Base-by-base conservation (phyloP, 2,113 vertebrate genomes). In the Elanus axillaris region DNA sequence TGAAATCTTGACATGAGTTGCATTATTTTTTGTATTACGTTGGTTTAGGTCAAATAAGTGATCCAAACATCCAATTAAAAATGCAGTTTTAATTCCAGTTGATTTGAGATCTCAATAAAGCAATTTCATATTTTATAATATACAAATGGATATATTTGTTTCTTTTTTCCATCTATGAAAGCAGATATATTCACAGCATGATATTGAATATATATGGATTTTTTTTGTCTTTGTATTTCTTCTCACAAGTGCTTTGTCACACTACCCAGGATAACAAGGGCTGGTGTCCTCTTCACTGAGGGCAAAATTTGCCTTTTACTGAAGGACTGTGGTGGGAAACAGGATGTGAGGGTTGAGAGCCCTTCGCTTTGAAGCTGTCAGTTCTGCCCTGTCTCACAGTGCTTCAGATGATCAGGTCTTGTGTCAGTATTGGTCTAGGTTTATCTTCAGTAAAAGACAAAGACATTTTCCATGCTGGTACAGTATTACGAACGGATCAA, bases 1-100 rank as follows among this genome's bases (percentile, higher is more conserved):
- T 84, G 87, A 68, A 68, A 84, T 86, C 32, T 91, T 96, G 72
- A 73, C 11, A 23, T 93, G 80, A 68, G 4, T 77, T 75, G 72
- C 56, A 87, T 91, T 94, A 6, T 34, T 91, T 87, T 94, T 96
- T 91, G 76, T 88, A 72, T 83, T 86, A 91, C 38, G 27, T 69
- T 69, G 64, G 17, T 76, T 91, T 93, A 91, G 60, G 43, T 91
- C 62, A 95, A 94, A 60, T 52, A 94, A 88, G 67, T 52, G 73
- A 89, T 92, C 76, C 45, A 76, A 86, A 56, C 20, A 43, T 68
- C 48, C 60, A 20, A 38, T 96, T 94, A 67, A 90, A 90, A 94
- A 90, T 74, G 26, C 17, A 62, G 12, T 94, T 90, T 77, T 59
- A 89, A 56, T 76, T 90, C 55, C 27, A 84, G 29, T 43, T 83